Base-by-base conservation (phyloP, 2,888 invertebrate species). In the Epinotia nisella region DNA sequence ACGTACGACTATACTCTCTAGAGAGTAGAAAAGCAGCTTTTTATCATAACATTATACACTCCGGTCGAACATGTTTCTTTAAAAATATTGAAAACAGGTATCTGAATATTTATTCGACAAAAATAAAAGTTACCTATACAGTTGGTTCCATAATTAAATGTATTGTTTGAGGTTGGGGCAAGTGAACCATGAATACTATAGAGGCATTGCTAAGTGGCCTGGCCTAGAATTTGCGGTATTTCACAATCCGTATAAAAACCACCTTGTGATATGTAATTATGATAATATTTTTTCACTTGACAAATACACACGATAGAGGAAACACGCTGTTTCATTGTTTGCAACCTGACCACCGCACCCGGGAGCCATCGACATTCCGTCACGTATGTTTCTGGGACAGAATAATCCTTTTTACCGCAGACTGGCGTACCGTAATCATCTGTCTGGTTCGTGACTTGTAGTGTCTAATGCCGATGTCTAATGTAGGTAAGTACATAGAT, bases 351-450 rank as follows among this genome's bases (percentile, higher is more conserved):
- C n/a, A n/a, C n/a, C n/a, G n/a, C n/a, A n/a, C n/a, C n/a, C n/a
- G n/a, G n/a, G n/a, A n/a, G n/a, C n/a, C n/a, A n/a, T n/a, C n/a
- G n/a, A n/a, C n/a, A n/a, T n/a, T n/a, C n/a, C n/a, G n/a, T n/a
- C n/a, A n/a, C n/a, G 70, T 64, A 64, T 64, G 19, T 24, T 56
- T 35, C 45, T 60, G 60, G 49, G 41, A 62, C 58, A 21, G 24
- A 71, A 65, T 71, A 71, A 71, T 71, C 71, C 65, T 65, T 61
- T 67, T 41, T 21, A 51, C 11, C 51, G 64, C 58, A 49, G 35
- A 21, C 51, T 15, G 17, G 65, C 21, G 58, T 49, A 51, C 17
- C 64, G 39, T 71, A 65, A 58, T 71, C 35, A 51, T 58, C 39
- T 65, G 65, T 71, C 58, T 71, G 39, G 58, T 35, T 59, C 65